Evolutionary conservation across 2,888 invertebrate genomes (phyloP).

Genomic region (Drosophila borealis): DNA sequence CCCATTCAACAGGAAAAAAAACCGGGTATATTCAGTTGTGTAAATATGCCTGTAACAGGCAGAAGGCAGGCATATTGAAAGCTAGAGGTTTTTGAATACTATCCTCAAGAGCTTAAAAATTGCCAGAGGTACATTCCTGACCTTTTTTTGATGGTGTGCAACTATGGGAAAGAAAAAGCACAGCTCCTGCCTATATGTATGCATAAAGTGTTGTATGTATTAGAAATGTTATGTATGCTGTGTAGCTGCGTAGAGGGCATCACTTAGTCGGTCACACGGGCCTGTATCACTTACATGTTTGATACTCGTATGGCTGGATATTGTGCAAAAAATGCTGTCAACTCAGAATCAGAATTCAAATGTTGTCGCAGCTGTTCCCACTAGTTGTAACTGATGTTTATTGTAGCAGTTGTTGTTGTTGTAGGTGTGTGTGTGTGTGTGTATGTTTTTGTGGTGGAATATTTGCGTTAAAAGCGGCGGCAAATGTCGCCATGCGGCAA

Average conservation of each 20-base stretch:
- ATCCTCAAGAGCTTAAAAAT: no score
- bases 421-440: slow-evolving; percentile 13
- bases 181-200: no score
- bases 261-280: not conserved
- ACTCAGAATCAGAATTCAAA: slow-evolving; percentile 39
- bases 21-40: not conserved
- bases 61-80: no score
- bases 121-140: no score
- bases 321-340: slow-evolving; percentile 34
- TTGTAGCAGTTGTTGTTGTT: slow-evolving; percentile 13
- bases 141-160: no score
- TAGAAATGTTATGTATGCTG: no score
- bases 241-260: slow-evolving; percentile 8
- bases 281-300: not conserved
- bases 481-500: slow-evolving; percentile 39
- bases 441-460: slow-evolving; percentile 59
- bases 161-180: no score
- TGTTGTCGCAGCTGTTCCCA: slow-evolving; percentile 57
- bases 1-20: not conserved
- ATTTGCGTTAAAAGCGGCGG: slow-evolving; percentile 50
- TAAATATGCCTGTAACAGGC: no score
- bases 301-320: slow-evolving; percentile 13
- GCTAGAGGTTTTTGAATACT: no score
- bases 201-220: no score
- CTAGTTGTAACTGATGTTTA: slow-evolving; percentile 1